A percentile compares a stretch with the other conserved stretches of the same genome.
Evolutionary conservation across 2,888 invertebrate species (phyloP).

Genomic region (Argynnis bischoffii): DNA sequence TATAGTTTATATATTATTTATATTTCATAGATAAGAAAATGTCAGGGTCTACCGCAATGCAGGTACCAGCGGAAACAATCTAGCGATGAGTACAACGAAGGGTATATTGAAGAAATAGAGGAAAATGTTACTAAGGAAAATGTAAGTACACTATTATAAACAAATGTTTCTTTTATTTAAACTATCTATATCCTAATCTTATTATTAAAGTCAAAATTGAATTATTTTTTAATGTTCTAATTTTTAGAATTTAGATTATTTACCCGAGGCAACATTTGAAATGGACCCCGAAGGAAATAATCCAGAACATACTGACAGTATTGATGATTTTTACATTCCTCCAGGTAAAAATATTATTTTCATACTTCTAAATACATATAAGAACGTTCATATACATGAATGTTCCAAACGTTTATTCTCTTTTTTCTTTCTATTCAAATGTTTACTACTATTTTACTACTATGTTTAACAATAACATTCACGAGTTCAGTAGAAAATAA

Average conservation of each 20-base stretch:
- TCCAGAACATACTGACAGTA: slow-evolving; percentile 45
- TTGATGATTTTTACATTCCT: slow-evolving; percentile 51
- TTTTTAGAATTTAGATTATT: slow-evolving; percentile 44
- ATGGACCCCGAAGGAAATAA: slow-evolving; percentile 54
- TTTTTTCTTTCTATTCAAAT: too few relatives aligned
- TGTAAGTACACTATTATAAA: slow-evolving; percentile 1
- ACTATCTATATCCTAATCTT: too few relatives aligned
- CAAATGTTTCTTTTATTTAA: too few relatives aligned
- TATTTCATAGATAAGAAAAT: slow-evolving; percentile 61
- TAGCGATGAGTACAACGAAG: slow-evolving; percentile 47
- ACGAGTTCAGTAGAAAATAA: too few relatives aligned
- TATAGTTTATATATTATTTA: too few relatives aligned
- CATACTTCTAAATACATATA: not conserved
- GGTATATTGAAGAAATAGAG: slow-evolving; percentile 29
- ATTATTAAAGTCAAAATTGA: too few relatives aligned
- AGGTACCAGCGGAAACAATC: slow-evolving; percentile 37
- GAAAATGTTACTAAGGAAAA: slow-evolving; percentile 5
- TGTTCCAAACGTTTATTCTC: too few relatives aligned
- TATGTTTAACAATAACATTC: too few relatives aligned
- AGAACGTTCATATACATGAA: too few relatives aligned
- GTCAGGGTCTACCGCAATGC: slow-evolving; percentile 58
- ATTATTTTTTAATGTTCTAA: not conserved
- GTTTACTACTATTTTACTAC: too few relatives aligned
- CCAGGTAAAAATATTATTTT: slow-evolving; percentile 47
- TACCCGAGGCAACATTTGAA: slow-evolving; percentile 65